phyloP scores from a whole-genome alignment of 2,797 vertebrate species.

The Helicolenus hilgendorfi region DNA sequence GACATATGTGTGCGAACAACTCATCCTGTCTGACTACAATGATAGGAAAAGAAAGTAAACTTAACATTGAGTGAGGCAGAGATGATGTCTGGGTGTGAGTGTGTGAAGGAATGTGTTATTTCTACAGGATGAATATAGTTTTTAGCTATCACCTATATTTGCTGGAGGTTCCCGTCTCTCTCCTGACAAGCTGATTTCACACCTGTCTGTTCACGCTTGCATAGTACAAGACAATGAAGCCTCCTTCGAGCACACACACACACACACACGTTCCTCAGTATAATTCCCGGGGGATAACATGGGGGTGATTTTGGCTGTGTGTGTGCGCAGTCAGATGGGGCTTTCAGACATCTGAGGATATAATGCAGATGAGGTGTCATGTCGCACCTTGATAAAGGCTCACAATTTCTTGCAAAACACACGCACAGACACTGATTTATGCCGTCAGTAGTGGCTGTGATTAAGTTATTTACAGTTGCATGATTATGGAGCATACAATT shows the following conservation, averaged over 20 bases:
- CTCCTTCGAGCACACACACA: not conserved
- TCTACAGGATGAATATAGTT: not conserved
- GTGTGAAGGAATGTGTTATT: not conserved
- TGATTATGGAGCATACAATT: not conserved
- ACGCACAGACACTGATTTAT: not conserved
- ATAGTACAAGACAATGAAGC: slow-evolving; percentile 15
- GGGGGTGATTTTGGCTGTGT: slow-evolving; percentile 1
- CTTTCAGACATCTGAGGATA: slow-evolving; percentile 14
- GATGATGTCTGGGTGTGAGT: not conserved
- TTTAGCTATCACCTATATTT: not conserved
- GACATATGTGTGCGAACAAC: not conserved
- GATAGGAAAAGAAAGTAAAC: not conserved
- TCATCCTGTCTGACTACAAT: not conserved
- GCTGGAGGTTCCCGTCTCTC: not conserved
- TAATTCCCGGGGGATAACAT: not conserved
- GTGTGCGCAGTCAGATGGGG: not conserved
- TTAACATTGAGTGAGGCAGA: not conserved
- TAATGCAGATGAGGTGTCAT: slow-evolving; percentile 16
- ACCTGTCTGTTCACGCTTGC: slow-evolving; percentile 42
- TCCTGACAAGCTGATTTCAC: slow-evolving; percentile 54
- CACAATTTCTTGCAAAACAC: not conserved
- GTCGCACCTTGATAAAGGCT: not conserved
- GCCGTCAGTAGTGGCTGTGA: not conserved
- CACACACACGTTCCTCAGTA: not conserved
- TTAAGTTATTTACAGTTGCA: not conserved